Conservation (phyloP, 2,888 invertebrate species). For the Nomada fabriciana region DNA sequence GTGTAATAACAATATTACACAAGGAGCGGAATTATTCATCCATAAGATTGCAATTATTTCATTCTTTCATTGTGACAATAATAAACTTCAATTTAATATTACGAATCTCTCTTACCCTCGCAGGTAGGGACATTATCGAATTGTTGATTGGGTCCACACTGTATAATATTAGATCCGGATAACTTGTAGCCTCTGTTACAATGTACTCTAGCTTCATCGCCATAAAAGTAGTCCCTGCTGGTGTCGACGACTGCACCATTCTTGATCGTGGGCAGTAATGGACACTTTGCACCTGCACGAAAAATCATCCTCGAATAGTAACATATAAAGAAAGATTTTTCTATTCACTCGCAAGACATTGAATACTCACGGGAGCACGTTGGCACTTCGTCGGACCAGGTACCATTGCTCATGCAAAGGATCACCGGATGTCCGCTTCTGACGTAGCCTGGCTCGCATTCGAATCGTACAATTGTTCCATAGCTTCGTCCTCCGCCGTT, state of each 20-base stretch:
- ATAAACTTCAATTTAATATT: not conserved
- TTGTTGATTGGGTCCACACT: constrained; percentile 93
- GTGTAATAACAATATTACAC: too few species aligned
- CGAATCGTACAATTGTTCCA: constrained; percentile 96
- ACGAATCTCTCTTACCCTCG: constrained; percentile 86
- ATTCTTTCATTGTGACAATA: too few species aligned
- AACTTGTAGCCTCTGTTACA: constrained; percentile 96
- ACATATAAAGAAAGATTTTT: not conserved
- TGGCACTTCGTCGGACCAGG: constrained; percentile 97
- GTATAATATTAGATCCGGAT: constrained; percentile 92
- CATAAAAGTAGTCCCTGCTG: constrained; percentile 91
- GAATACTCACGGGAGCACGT: constrained; percentile 90
- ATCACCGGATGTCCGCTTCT: constrained; percentile 95
- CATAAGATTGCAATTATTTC: too few species aligned
- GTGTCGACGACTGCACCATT: constrained; percentile 95
- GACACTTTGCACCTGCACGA: constrained; percentile 87
- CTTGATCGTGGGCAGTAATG: constrained; percentile 91
- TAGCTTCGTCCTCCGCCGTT: constrained; percentile 97
- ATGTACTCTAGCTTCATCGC: constrained; percentile 96
- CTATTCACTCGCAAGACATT: too few species aligned
- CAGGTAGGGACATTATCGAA: constrained; percentile 94
- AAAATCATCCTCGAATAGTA: not conserved
- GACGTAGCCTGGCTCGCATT: constrained; percentile 96
- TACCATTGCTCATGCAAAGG: constrained; percentile 97
- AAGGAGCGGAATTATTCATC: too few species aligned